Percentiles rank a stretch among this genome's conserved stretches.
These are phyloP conservation scores for Oncorhynchus tshawytscha DNA, from an alignment of 2,113 vertebrate species.

Conservation along the genomic window DNA sequence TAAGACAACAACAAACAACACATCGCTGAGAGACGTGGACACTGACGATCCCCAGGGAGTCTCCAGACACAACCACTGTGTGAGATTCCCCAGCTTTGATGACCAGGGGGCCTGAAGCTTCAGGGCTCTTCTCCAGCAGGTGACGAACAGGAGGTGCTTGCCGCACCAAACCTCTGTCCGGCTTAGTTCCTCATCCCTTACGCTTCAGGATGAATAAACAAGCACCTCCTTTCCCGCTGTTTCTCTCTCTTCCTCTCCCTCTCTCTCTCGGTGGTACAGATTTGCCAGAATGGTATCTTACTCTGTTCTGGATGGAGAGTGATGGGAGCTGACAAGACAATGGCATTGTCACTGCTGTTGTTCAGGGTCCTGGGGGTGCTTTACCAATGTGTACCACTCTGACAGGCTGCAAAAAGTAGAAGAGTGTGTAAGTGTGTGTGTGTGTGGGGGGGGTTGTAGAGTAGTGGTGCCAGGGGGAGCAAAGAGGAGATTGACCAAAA, in stretches of 20 bases:
- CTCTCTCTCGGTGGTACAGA: constrained; percentile 31
- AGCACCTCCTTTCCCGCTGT: neutral
- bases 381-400: constrained; percentile 20
- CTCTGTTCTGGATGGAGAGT: constrained; percentile 43
- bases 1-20: neutral
- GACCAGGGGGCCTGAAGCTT: constrained; percentile 1
- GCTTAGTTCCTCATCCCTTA: no score
- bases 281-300: constrained; percentile 57
- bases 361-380: constrained; percentile 43
- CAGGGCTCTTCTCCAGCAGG: constrained; percentile 11
- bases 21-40: neutral
- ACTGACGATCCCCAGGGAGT: neutral
- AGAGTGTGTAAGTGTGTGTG: neutral
- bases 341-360: constrained; percentile 57
- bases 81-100: neutral
- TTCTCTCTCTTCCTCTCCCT: neutral
- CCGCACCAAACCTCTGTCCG: no score
- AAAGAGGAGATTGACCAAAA: constrained; percentile 36
- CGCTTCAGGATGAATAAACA: no score
- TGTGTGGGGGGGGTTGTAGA: neutral
- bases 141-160: neutral
- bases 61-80: neutral
- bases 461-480: constrained; percentile 20
- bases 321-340: constrained; percentile 64
- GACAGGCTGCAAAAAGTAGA: constrained; percentile 1